Percentiles rank a stretch among this genome's conserved stretches.
Conservation (phyloP, 2,113 vertebrate species). For the Trachemys scripta region DNA sequence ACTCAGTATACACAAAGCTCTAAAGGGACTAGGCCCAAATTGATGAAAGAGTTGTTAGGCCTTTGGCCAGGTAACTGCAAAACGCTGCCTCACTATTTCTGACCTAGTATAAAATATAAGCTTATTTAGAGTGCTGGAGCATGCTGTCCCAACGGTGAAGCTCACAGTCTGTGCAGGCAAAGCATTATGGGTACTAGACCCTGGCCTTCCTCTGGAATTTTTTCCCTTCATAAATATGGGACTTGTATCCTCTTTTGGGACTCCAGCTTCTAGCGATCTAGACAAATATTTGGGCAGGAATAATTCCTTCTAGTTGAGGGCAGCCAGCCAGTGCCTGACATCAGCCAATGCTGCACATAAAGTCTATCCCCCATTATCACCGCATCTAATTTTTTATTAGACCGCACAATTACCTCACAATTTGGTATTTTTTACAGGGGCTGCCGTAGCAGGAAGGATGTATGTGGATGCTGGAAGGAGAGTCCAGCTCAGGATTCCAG, state of each 20-base stretch:
- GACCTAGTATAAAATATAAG: background rate
- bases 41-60: background rate
- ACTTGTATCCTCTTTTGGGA: background rate
- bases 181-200: constrained; percentile 16
- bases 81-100: background rate
- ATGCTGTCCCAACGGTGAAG: background rate
- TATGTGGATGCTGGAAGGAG: no score
- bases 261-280: background rate
- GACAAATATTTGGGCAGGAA: background rate
- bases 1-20: background rate
- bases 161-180: background rate
- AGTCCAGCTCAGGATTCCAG: no score
- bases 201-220: constrained; percentile 1
- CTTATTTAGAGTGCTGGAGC: background rate
- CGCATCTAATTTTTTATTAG: background rate
- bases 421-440: background rate
- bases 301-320: background rate
- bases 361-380: background rate
- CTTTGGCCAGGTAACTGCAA: background rate
- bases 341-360: no score
- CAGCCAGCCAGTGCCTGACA: no score
- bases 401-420: background rate
- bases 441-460: background rate
- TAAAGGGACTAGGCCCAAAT: background rate
- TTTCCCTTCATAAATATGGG: background rate